Percentiles rank a stretch among this genome's conserved stretches.
Conservation (phyloP, 2,888 invertebrate genomes). For the Drosophila mimica region DNA sequence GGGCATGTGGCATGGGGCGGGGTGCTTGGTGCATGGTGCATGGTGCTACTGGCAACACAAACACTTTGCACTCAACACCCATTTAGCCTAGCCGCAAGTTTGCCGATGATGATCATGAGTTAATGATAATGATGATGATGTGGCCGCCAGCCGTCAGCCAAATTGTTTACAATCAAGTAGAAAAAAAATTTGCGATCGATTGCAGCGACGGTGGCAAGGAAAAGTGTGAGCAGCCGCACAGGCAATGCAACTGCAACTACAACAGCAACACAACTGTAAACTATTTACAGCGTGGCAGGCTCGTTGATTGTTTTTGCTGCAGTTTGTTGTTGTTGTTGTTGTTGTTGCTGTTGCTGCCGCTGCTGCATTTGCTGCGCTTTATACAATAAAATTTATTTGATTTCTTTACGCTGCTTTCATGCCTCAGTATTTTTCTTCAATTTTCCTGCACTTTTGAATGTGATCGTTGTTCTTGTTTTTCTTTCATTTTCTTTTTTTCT, state of each 20-base stretch:
- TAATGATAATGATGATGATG: constrained; percentile 54
- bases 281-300: constrained; percentile 73
- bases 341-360: constrained; percentile 6
- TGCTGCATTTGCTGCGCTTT: constrained; percentile 64
- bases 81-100: constrained; percentile 67
- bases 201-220: constrained; percentile 57
- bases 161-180: constrained; percentile 75
- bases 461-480: constrained; percentile 51
- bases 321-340: constrained; percentile 23
- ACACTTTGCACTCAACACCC: constrained; percentile 80
- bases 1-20: neutral
- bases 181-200: constrained; percentile 73
- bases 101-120: constrained; percentile 44
- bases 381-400: constrained; percentile 80
- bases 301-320: constrained; percentile 74
- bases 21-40: neutral
- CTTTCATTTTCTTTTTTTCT: constrained; percentile 26
- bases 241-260: constrained; percentile 36
- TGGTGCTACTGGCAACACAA: constrained; percentile 50
- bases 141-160: constrained; percentile 72
- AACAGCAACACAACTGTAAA: constrained; percentile 64
- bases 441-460: constrained; percentile 76
- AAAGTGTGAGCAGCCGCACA: constrained; percentile 71
- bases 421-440: constrained; percentile 78
- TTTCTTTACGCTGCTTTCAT: constrained; percentile 77